phyloP scores from a whole-genome alignment of 2,888 invertebrate species.

The Creontiades dilutus region DNA sequence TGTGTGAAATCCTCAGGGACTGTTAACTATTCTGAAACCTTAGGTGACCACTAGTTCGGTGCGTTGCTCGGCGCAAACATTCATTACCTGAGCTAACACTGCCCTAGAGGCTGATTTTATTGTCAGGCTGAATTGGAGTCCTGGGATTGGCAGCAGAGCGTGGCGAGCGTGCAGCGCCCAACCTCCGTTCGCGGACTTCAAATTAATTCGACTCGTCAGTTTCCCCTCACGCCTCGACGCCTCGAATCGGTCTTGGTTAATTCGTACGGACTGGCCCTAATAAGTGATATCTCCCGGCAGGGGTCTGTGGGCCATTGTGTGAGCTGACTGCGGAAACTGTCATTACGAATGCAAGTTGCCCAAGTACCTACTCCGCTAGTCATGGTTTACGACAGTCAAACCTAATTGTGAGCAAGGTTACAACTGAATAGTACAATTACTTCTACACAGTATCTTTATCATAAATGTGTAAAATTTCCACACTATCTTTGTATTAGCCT shows the following conservation, averaged over 20 bases:
- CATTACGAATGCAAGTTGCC: not conserved
- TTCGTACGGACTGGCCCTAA: not conserved
- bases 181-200: not conserved
- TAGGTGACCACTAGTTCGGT: not conserved
- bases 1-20: too few relatives aligned
- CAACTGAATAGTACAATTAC: too few relatives aligned
- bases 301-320: not conserved
- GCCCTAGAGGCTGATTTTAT: conserved; percentile 9
- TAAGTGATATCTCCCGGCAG: not conserved
- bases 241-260: not conserved
- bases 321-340: not conserved
- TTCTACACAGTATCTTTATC: too few relatives aligned
- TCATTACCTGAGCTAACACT: conserved; percentile 23
- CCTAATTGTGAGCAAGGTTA: too few relatives aligned
- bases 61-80: conserved; percentile 2
- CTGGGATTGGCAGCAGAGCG: conserved; percentile 27
- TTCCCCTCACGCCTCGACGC: not conserved
- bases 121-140: conserved; percentile 15
- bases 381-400: too few relatives aligned
- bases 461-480: too few relatives aligned
- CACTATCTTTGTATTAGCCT: too few relatives aligned
- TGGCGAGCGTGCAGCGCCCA: not conserved
- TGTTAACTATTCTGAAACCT: too few relatives aligned
- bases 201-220: conserved; percentile 29
- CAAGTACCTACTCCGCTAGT: too few relatives aligned